Evolutionary conservation across 2,888 invertebrate species (phyloP).

Genomic region (Aspidiotus rigidus): DNA sequence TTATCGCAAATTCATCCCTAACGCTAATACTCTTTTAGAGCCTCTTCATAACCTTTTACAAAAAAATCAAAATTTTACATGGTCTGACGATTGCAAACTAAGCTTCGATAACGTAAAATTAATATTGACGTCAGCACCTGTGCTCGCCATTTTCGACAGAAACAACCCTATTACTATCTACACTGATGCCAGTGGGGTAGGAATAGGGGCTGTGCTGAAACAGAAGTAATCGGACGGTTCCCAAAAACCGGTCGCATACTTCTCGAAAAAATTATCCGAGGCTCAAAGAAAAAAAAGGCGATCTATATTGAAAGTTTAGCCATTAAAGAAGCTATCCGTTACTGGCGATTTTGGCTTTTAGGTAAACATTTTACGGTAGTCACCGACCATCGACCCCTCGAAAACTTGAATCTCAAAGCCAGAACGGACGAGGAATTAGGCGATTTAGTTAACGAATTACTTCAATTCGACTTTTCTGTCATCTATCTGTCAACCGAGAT

Average conservation of each 20-base stretch:
- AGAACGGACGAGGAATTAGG: conserved; percentile 37
- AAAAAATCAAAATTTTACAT: conserved; percentile 35
- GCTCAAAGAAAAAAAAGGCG: conserved; percentile 36
- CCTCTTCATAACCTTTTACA: conserved; percentile 31
- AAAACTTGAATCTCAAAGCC: conserved; percentile 36
- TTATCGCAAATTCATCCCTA: conserved; percentile 29
- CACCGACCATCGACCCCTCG: conserved; percentile 36
- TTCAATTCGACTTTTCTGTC: conserved; percentile 37
- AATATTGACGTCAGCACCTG: conserved; percentile 34
- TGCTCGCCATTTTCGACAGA: conserved; percentile 36
- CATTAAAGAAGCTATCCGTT: conserved; percentile 32
- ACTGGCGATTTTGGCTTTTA: conserved; percentile 35
- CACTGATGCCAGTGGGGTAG: conserved; percentile 37
- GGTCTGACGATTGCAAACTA: conserved; percentile 36
- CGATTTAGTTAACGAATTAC: conserved; percentile 37
- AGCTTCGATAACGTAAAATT: conserved; percentile 29
- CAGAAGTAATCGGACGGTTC: conserved; percentile 36
- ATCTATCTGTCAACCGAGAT: conserved; percentile 37
- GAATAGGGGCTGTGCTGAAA: conserved; percentile 38
- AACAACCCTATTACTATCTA: conserved; percentile 36
- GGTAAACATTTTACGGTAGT: conserved; percentile 28
- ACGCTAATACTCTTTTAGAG: conserved; percentile 7
- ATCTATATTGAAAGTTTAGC: conserved; percentile 33
- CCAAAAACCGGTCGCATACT: conserved; percentile 37
- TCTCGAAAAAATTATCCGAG: conserved; percentile 38